These are phyloP conservation scores for Bombycilla garrulus DNA, from an alignment of 2,113 vertebrate genomes.

Conservation along the genomic window DNA sequence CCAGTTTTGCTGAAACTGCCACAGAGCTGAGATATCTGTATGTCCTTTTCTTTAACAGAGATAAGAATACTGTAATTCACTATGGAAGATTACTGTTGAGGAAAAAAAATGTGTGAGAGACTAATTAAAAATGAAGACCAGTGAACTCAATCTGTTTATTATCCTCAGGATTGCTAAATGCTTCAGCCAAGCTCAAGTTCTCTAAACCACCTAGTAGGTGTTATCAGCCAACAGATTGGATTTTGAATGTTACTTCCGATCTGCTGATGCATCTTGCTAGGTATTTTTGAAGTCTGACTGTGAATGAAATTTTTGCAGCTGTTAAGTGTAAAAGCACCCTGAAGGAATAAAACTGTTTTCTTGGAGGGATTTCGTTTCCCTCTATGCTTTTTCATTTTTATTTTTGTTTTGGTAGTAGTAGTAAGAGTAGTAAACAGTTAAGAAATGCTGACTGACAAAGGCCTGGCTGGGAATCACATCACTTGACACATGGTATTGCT, in stretches of 20 bases:
- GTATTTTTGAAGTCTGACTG: neutral
- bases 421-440: neutral
- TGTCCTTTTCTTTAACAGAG: neutral
- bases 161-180: neutral
- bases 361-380: neutral
- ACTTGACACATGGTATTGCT: fast-evolving
- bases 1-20: neutral
- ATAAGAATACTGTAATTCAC: neutral
- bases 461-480: neutral
- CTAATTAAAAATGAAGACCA: neutral
- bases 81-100: neutral
- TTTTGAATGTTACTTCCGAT: neutral
- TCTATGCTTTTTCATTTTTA: neutral
- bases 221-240: neutral
- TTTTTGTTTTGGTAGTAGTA: neutral
- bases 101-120: neutral
- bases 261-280: neutral
- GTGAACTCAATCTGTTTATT: neutral
- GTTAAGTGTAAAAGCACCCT: neutral
- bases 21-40: neutral
- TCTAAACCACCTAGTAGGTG: neutral
- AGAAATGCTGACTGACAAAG: neutral
- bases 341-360: neutral
- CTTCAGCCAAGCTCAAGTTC: neutral
- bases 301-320: neutral